phyloP scores from a whole-genome alignment of 2,888 invertebrate species.

The Periphyllus acericola region DNA sequence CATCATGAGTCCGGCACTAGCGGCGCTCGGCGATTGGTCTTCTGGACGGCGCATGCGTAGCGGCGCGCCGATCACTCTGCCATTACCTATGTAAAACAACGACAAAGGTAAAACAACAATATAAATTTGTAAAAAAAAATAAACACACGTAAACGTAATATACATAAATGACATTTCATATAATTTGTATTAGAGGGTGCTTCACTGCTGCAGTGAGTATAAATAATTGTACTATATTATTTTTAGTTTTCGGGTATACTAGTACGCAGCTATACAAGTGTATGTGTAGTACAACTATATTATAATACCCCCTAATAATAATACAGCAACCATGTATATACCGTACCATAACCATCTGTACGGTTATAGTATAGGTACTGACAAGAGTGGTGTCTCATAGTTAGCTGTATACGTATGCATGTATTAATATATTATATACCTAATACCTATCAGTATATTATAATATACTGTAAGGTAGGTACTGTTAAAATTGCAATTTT shows the following conservation, averaged over 20 bases:
- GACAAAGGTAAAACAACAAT: not conserved
- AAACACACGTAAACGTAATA: not conserved
- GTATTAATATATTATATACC: no score
- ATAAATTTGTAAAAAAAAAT: not conserved
- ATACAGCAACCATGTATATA: no score
- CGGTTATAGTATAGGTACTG: no score
- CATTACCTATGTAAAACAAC: constrained; percentile 55
- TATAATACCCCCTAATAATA: no score
- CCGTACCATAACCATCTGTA: no score
- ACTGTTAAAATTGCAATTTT: not conserved
- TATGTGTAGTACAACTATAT: no score
- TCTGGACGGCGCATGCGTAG: constrained; percentile 64
- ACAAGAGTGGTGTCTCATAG: no score
- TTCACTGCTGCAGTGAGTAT: not conserved
- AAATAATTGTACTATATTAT: not conserved
- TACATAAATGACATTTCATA: not conserved
- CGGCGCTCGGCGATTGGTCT: constrained; percentile 65
- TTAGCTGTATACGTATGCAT: no score
- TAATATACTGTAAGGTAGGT: no score
- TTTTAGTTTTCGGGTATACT: not conserved
- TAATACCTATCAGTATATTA: no score
- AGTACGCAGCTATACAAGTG: no score
- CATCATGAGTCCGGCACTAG: constrained; percentile 65
- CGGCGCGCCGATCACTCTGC: constrained; percentile 62
- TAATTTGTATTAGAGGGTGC: not conserved